A percentile compares a stretch with the other conserved stretches of the same genome.
These are phyloP conservation scores for Hyaena hyaena DNA, from an alignment of 2,113 vertebrate genomes.

Conservation along the genomic window DNA sequence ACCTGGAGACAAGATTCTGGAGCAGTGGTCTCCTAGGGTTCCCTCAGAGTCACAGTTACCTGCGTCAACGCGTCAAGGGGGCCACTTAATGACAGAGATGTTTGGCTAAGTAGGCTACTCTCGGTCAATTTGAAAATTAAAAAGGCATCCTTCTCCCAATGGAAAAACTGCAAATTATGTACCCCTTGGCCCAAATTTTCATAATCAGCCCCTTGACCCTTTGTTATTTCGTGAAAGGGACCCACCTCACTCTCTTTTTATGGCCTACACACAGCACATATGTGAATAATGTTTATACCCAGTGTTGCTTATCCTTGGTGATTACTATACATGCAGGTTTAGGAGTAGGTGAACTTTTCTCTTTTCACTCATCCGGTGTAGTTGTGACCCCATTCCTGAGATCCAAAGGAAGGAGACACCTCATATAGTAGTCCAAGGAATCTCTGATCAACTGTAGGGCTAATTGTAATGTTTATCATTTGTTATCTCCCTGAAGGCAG, in stretches of 20 bases:
- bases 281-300: neutral
- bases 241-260: neutral
- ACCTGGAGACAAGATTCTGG: conserved; percentile 45
- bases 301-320: neutral
- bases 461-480: neutral
- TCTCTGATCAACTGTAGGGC: neutral
- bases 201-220: neutral
- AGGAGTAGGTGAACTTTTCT: neutral
- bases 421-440: neutral
- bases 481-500: neutral
- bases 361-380: neutral
- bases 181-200: conserved; percentile 55
- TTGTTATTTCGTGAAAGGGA: neutral
- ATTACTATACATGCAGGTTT: neutral
- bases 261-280: neutral
- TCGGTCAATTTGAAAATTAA: conserved; percentile 49
- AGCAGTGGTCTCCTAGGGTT: conserved; percentile 52
- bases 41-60: neutral
- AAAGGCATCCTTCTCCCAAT: conserved; percentile 45
- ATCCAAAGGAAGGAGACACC: neutral
- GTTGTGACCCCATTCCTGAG: neutral
- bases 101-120: conserved; percentile 62
- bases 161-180: conserved; percentile 55
- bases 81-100: conserved; percentile 46
- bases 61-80: conserved; percentile 47